Conservation (phyloP, 2,888 invertebrate species). For the Sarcophaga subvicina region DNA sequence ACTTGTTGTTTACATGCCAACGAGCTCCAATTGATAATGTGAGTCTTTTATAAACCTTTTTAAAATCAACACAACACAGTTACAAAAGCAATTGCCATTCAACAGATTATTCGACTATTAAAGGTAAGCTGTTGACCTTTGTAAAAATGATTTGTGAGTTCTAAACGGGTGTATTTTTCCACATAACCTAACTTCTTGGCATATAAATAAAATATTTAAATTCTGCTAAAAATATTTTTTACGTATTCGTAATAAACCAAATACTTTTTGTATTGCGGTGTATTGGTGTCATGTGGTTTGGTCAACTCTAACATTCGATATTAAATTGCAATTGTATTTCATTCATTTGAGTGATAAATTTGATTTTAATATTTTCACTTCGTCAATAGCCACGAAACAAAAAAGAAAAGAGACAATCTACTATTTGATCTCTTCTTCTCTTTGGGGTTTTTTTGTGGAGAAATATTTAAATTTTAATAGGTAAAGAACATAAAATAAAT, state of each 20-base stretch:
- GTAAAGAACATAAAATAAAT: slow-evolving; percentile 50
- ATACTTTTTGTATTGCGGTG: slow-evolving; percentile 27
- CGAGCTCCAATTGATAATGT: too few species aligned
- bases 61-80: too few species aligned
- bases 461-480: slow-evolving; percentile 34
- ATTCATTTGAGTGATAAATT: slow-evolving; percentile 55
- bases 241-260: slow-evolving; percentile 8
- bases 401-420: neutral
- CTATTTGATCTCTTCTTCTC: neutral
- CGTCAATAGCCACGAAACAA: slow-evolving; percentile 4
- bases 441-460: neutral
- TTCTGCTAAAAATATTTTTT: too few species aligned
- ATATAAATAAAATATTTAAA: too few species aligned
- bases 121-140: too few species aligned
- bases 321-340: slow-evolving; percentile 56
- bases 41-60: too few species aligned
- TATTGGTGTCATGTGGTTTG: neutral
- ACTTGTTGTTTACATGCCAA: too few species aligned
- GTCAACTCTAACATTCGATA: slow-evolving; percentile 25
- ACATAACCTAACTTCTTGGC: too few species aligned
- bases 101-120: too few species aligned
- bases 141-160: too few species aligned
- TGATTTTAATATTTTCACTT: slow-evolving; percentile 60
- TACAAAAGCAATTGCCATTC: too few species aligned
- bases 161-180: too few species aligned